Evolutionary conservation across 2,113 vertebrate species (phyloP), one percentile per base, ranked within the genome.

Genomic region (Trogon melanurus): DNA sequence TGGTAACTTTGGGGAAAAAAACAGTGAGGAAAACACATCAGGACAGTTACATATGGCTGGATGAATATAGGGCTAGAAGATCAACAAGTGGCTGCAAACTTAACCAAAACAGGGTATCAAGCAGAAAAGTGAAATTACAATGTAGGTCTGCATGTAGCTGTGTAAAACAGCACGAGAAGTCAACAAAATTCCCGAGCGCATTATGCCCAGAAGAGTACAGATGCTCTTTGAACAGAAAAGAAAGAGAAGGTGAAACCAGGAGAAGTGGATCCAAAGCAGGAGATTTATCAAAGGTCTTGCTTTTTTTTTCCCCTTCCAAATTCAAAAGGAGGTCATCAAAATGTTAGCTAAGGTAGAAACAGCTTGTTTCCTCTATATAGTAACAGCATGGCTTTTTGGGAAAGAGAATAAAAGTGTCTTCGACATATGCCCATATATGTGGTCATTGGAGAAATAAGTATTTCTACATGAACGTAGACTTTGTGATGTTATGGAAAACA

Each of bases 261-360:
- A 60, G 34, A 88, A 64, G 51, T 17, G 10, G 48, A 80, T 32
- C 8, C 60, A 81, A 74, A 74, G 9, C 4, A 11, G 48, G 9
- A 32, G 16, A 34, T 26, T 45, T 60, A 44, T 26, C 36, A 61
- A 57, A 74, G 48, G 48, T 30, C 26, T 78, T 80, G 9, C 5
- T 1, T 9, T 10, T 58, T 75, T 50, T 53, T 61, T 17, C 14
- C 34, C 34, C 29, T 2, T 72, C 23, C 25, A 64, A 67, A 86
- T n/a, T 44, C n/a, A 81, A 50, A 3, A 60, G 56, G 23, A 90
- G 84, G 23, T 41, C 70, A 73, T 0, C 0, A 0, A 85, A 44
- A 84, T 48, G 69, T 72, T 73, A 75, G 15, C 48, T 41, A 36
- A 70, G 21, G 45, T 85, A 54, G 21, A 92, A 85, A 57, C 10